Conservation (phyloP, 2,113 vertebrate genomes). For the Oenanthe oenanthe region DNA sequence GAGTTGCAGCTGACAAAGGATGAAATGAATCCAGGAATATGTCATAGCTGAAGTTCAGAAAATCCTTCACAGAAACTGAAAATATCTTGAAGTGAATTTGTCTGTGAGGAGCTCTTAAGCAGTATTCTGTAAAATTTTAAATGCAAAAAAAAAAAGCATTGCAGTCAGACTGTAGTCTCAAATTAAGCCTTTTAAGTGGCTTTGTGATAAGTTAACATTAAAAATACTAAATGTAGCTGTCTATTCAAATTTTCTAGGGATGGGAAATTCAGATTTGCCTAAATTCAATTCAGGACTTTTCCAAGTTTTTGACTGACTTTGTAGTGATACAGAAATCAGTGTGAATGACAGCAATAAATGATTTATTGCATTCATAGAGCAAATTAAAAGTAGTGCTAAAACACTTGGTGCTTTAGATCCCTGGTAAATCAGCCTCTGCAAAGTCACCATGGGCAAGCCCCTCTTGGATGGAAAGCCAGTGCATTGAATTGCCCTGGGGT, state of each 20-base stretch:
- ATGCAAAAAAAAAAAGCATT: background rate
- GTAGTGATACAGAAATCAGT: background rate
- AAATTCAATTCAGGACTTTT: background rate
- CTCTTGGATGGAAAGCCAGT: background rate
- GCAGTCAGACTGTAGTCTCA: background rate
- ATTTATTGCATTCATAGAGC: background rate
- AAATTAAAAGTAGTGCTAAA: background rate
- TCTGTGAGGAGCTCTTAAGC: background rate
- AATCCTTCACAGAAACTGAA: background rate
- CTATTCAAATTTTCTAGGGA: background rate
- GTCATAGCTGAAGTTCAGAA: background rate
- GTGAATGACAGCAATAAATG: background rate
- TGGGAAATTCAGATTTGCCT: background rate
- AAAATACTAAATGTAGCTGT: background rate
- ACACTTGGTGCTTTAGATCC: background rate
- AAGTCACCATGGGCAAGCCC: background rate
- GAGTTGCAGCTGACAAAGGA: background rate
- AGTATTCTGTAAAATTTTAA: background rate
- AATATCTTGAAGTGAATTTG: background rate
- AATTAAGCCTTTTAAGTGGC: background rate
- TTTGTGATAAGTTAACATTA: background rate
- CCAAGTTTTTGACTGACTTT: background rate
- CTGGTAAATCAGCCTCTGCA: slow-evolving; percentile 4
- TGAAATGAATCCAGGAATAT: background rate
- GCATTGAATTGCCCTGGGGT: accelerated